Conservation (phyloP, 2,888 invertebrate genomes). For the Cheilosia scutellata region DNA sequence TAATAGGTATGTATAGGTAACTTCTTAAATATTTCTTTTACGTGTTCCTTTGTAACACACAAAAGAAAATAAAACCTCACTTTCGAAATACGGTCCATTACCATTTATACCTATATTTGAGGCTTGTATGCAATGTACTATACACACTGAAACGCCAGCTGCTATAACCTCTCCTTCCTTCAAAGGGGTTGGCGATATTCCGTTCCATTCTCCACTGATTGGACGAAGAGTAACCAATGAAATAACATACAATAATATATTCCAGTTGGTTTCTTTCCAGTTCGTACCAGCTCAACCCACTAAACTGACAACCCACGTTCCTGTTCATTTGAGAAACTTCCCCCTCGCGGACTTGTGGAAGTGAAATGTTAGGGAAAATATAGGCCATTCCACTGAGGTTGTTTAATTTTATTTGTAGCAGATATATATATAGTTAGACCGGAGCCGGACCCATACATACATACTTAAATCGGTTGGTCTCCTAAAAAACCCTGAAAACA, state of each 20-base stretch:
- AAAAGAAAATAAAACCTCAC: too few species aligned
- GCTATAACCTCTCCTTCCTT: constrained; percentile 3
- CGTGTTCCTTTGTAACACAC: too few species aligned
- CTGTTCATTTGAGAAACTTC: neutral
- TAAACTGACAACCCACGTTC: neutral
- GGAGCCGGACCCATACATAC: too few species aligned
- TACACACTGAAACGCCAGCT: neutral
- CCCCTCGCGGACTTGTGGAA: constrained; percentile 6
- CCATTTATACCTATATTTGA: too few species aligned
- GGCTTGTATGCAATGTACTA: neutral
- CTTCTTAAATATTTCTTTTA: too few species aligned
- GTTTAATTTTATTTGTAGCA: too few species aligned
- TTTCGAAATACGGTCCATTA: too few species aligned
- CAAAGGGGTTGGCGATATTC: constrained; percentile 6
- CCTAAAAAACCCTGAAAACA: too few species aligned
- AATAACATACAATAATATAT: neutral
- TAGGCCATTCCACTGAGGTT: too few species aligned
- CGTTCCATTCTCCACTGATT: constrained; percentile 51
- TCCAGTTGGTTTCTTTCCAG: constrained; percentile 17
- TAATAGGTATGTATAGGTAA: too few species aligned
- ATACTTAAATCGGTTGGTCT: too few species aligned
- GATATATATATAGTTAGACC: too few species aligned
- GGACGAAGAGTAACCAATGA: constrained; percentile 40
- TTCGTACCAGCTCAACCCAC: constrained; percentile 3
- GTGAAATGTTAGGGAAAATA: neutral